phyloP scores from a whole-genome alignment of 2,888 invertebrate genomes.

The Venusia cambrica region DNA sequence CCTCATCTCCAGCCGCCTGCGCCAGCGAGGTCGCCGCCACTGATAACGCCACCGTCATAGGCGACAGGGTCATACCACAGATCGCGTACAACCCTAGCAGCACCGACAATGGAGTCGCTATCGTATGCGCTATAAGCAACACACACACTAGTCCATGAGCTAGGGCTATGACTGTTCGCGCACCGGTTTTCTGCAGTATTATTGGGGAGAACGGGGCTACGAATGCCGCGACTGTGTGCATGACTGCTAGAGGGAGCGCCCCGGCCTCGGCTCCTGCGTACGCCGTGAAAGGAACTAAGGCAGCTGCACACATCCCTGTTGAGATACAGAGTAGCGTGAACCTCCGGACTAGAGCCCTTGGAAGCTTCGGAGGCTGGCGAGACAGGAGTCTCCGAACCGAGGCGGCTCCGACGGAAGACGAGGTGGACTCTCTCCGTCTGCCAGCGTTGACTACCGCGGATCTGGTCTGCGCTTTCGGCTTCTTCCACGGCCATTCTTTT shows the following conservation, averaged over 20 bases:
- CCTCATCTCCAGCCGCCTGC: constrained; percentile 74
- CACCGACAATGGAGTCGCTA: constrained; percentile 59
- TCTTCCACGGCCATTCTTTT: constrained; percentile 76
- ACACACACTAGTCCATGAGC: constrained; percentile 79
- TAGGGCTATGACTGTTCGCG: constrained; percentile 63
- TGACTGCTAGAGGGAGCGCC: constrained; percentile 82
- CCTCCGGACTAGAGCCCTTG: constrained; percentile 67
- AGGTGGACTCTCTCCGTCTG: constrained; percentile 84
- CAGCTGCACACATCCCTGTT: constrained; percentile 84
- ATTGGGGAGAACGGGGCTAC: constrained; percentile 74
- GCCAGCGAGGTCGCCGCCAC: constrained; percentile 81
- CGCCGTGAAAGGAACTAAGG: constrained; percentile 81
- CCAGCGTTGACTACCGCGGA: constrained; percentile 38
- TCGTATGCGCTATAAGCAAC: constrained; percentile 81
- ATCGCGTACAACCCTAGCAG: constrained; percentile 62
- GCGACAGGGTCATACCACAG: constrained; percentile 81
- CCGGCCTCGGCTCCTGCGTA: constrained; percentile 79
- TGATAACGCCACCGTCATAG: constrained; percentile 79
- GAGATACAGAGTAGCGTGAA: constrained; percentile 80
- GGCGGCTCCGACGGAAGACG: constrained; percentile 88
- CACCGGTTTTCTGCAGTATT: constrained; percentile 66
- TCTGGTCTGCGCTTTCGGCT: constrained; percentile 51
- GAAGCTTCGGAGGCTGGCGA: constrained; percentile 68
- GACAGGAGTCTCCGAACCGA: constrained; percentile 88
- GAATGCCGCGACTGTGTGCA: constrained; percentile 82